phyloP scores from a whole-genome alignment of 2,113 vertebrate genomes.

The Shinisaurus crocodilurus region DNA sequence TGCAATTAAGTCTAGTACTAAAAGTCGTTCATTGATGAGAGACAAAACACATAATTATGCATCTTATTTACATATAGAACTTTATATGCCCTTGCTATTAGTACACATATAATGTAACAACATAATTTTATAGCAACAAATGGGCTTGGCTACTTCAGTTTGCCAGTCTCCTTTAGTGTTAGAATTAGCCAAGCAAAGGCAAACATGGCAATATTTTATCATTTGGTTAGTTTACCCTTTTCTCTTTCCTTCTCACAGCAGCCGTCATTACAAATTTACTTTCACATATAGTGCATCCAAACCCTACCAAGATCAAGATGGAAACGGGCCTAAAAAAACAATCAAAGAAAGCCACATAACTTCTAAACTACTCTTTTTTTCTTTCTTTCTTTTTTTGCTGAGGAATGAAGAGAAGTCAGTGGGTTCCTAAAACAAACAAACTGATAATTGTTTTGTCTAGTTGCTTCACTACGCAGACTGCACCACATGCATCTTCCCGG shows the following conservation, averaged over 20 bases:
- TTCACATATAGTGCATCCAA: not conserved
- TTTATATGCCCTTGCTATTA: not conserved
- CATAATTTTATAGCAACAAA: not conserved
- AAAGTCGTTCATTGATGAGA: conserved; percentile 26
- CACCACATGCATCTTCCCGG: not conserved
- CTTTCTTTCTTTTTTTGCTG: not conserved
- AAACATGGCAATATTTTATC: rapidly evolving
- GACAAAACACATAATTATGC: not conserved
- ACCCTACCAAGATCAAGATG: rapidly evolving
- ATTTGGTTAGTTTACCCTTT: not conserved
- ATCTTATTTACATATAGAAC: not conserved
- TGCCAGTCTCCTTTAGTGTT: not conserved
- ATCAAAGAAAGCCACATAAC: not conserved
- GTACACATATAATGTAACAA: not conserved
- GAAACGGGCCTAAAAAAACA: not conserved
- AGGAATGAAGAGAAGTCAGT: not conserved
- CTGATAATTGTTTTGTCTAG: not conserved
- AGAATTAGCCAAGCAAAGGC: not conserved
- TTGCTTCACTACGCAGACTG: not conserved
- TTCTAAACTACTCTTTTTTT: not conserved
- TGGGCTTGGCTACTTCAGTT: not conserved
- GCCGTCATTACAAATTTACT: not conserved
- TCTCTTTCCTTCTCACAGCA: conserved; percentile 31
- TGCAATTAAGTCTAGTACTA: conserved; percentile 52
- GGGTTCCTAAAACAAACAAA: not conserved